phyloP scores from a whole-genome alignment of 2,113 vertebrate genomes.

The Bettongia penicillata region DNA sequence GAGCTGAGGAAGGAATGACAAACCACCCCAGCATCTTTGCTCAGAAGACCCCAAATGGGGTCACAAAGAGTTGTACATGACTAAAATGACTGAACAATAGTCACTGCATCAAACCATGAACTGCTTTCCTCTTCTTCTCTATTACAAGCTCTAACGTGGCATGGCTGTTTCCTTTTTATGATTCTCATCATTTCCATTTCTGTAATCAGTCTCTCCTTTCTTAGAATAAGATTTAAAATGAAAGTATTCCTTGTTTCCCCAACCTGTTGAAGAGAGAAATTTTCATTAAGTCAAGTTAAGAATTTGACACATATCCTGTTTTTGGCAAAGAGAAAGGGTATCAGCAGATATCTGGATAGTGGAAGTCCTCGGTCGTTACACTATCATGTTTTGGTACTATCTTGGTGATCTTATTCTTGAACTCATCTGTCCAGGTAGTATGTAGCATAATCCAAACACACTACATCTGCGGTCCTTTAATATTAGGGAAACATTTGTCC shows the following conservation, averaged over 20 bases:
- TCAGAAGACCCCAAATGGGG: background rate
- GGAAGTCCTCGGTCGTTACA: background rate
- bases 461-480: background rate
- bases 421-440: background rate
- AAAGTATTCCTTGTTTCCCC: background rate
- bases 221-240: background rate
- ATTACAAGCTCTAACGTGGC: background rate
- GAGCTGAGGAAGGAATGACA: background rate
- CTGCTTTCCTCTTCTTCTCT: background rate
- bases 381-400: background rate
- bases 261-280: background rate
- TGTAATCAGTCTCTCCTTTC: background rate
- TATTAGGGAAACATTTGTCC: background rate
- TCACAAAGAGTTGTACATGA: too few species aligned
- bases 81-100: background rate
- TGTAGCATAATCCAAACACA: background rate
- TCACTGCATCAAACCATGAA: too few species aligned
- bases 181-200: background rate
- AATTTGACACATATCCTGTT: background rate
- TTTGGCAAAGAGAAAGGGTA: too few species aligned
- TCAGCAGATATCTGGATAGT: too few species aligned
- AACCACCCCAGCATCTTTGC: background rate
- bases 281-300: background rate
- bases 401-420: background rate
- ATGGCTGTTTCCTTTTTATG: background rate